These are phyloP conservation scores for Leucozona laternaria DNA, from an alignment of 2,888 invertebrate genomes.

Conservation along the genomic window DNA sequence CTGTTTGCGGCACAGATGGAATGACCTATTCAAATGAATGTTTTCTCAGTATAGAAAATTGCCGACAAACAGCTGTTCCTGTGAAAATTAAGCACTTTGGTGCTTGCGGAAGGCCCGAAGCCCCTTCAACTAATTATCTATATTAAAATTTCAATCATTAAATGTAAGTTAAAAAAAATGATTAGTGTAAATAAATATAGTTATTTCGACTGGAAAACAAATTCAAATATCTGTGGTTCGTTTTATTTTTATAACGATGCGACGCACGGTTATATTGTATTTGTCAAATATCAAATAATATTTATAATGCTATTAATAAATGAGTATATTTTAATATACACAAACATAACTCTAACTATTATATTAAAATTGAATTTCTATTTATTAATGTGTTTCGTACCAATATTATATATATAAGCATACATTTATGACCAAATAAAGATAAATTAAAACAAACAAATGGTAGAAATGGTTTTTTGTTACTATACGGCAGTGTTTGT, in stretches of 20 bases:
- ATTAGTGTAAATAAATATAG: slow-evolving; percentile 63
- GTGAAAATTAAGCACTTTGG: slow-evolving; percentile 92
- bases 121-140: slow-evolving; percentile 93
- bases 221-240: slow-evolving; percentile 61
- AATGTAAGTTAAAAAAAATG: slow-evolving; percentile 37
- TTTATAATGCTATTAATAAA: slow-evolving; percentile 41
- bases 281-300: slow-evolving; percentile 20
- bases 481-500: neutral
- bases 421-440: slow-evolving; percentile 59
- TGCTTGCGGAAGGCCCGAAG: slow-evolving; percentile 93
- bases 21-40: slow-evolving; percentile 97
- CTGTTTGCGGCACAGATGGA: slow-evolving; percentile 96
- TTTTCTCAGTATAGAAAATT: slow-evolving; percentile 95
- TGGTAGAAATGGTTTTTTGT: neutral
- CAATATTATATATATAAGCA: slow-evolving; percentile 39
- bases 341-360: slow-evolving; percentile 15
- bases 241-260: slow-evolving; percentile 38
- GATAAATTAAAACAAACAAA: slow-evolving; percentile 25
- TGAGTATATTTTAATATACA: slow-evolving; percentile 33
- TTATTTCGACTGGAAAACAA: slow-evolving; percentile 46
- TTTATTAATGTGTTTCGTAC: slow-evolving; percentile 41
- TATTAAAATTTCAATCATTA: slow-evolving; percentile 85
- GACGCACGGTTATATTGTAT: slow-evolving; percentile 12
- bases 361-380: slow-evolving; percentile 32
- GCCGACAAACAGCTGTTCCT: slow-evolving; percentile 89